Conservation (phyloP, 2,888 invertebrate genomes). For the Sinodicranocentrus sp. region DNA sequence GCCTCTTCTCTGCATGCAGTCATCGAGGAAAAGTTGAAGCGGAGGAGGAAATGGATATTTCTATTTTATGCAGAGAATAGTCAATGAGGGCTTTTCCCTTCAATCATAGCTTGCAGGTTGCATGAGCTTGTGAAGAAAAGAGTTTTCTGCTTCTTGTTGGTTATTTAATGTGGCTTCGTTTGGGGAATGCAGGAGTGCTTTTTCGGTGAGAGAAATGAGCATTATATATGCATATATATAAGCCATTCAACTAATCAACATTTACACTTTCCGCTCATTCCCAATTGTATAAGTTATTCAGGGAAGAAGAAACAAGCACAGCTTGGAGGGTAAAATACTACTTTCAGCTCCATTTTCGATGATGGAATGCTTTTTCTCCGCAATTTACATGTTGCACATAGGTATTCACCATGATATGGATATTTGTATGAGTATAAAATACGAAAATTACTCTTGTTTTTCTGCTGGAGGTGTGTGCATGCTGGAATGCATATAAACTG, state of each 20-base stretch:
- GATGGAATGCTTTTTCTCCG: not conserved
- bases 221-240: constrained; percentile 15
- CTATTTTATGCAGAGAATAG: constrained; percentile 50
- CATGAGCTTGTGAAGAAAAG: not conserved
- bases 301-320: not conserved
- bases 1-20: too few species aligned
- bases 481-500: too few species aligned
- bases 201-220: not conserved
- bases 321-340: not conserved
- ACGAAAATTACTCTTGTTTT: not conserved
- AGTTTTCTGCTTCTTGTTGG: not conserved
- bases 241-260: constrained; percentile 25
- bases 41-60: constrained; percentile 50
- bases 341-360: not conserved
- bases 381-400: not conserved
- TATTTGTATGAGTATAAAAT: not conserved
- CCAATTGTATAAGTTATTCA: not conserved
- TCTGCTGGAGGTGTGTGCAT: not conserved
- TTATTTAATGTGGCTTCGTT: not conserved
- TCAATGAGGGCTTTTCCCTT: constrained; percentile 18
- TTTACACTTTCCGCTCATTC: constrained; percentile 32
- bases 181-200: not conserved
- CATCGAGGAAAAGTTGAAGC: too few species aligned
- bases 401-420: not conserved
- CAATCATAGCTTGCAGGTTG: constrained; percentile 14